Base-by-base conservation (phyloP, 2,888 invertebrate species). In the Sesamia inferens region DNA sequence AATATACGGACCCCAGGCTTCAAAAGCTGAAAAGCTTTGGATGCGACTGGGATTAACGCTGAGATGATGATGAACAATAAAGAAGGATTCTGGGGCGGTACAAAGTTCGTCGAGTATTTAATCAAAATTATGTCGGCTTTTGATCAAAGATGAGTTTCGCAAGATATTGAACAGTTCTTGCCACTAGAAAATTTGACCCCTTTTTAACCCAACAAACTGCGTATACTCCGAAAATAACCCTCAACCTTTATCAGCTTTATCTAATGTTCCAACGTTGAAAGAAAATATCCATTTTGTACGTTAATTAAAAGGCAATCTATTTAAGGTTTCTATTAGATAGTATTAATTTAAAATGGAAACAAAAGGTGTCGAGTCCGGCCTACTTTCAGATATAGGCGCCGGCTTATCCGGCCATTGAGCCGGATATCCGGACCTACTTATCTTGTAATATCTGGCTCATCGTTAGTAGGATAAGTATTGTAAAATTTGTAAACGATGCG, bases 341-440 rank as follows among this genome's bases (percentile, higher is more conserved):
- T 67, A 47, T 70, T 74, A 65, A 82, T 75, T 79, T 64, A 63
- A 81, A 81, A 69, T 68, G 65, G 31, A 47, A 48, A 72, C 71
- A 73, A 70, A 63, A 62, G 16, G 24, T 19, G 65, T 65, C 67
- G 51, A 63, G 62, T 76, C 85, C 78, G 81, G 76, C 85, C 89
- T 76, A 89, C 78, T 88, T 90, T 81, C 84, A 76, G 85, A 87
- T 86, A 87, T 55, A 64, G 76, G 47, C 88, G 87, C 87, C 74
- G 11, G 74, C 71, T 84, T 85, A 86, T 88, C 86, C 88, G 87
- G 80, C 69, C 74, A 85, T 68, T 83, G 74, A 84, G 74, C 76
- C 87, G 85, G 78, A 83, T 83, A 88, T 84, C 87, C 85, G 79
- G 80, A 72, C 83, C 61, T 70, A 68, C 69, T 68, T 74, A 83